These are phyloP conservation scores for Nerophis ophidion DNA, from an alignment of 2,113 vertebrate genomes.

Conservation along the genomic window DNA sequence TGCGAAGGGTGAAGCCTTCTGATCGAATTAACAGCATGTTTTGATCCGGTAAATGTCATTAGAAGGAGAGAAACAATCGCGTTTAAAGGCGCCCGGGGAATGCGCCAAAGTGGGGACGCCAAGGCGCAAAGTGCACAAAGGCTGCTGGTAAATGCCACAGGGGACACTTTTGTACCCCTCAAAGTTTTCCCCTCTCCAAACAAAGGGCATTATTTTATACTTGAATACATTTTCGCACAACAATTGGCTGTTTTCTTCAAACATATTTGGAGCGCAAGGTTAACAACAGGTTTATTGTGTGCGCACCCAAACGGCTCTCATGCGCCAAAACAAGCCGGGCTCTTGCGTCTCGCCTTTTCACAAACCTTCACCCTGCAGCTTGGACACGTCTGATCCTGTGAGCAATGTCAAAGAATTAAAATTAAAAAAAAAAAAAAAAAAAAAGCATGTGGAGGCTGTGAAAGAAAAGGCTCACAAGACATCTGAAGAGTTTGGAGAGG, in stretches of 20 bases:
- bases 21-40: slow-evolving; percentile 99
- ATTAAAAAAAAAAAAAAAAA: slow-evolving; percentile 14
- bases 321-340: slow-evolving; percentile 67
- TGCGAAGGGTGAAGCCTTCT: slow-evolving; percentile 97
- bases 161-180: slow-evolving; percentile 91
- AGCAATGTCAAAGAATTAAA: slow-evolving; percentile 52
- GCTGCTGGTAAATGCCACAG: slow-evolving; percentile 89
- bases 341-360: slow-evolving; percentile 35
- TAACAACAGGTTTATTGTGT: slow-evolving; percentile 84
- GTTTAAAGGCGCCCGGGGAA: slow-evolving; percentile 91
- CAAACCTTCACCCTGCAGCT: slow-evolving; percentile 55
- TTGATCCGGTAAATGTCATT: slow-evolving; percentile 99
- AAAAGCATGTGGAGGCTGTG: slow-evolving; percentile 53
- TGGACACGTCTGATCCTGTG: slow-evolving; percentile 68
- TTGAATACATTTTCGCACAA: slow-evolving; percentile 99
- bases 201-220: slow-evolving; percentile 99
- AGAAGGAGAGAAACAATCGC: slow-evolving; percentile 99
- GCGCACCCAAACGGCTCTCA: slow-evolving; percentile 75
- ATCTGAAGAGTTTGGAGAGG: slow-evolving; percentile 64
- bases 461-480: slow-evolving; percentile 66
- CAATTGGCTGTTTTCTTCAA: slow-evolving; percentile 99
- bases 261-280: slow-evolving; percentile 99
- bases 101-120: slow-evolving; percentile 98
- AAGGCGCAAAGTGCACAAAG: slow-evolving; percentile 96
- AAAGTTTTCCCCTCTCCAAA: slow-evolving; percentile 85